Base-by-base conservation (phyloP, 2,797 vertebrate species). In the Acanthurus leucopareius region DNA sequence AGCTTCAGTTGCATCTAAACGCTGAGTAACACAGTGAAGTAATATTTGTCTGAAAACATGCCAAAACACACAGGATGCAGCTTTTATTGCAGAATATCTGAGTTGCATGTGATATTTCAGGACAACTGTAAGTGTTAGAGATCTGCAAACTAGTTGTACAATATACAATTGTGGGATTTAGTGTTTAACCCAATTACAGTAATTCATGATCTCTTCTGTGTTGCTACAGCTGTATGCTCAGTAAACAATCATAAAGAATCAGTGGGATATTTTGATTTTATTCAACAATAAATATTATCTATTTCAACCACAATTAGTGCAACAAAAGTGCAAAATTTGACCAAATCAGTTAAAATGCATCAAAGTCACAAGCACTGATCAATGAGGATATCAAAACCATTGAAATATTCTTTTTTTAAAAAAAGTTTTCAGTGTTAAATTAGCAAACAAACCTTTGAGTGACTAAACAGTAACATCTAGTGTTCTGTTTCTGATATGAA, bases 251-350 rank as follows among this genome's bases (percentile, higher is more conserved):
- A n/a, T 56, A 83, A 42, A 38, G 7, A 75, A 48, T 56, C 3
- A 75, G 61, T 47, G 16, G 5, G 10, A 35, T 13, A 15, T 57
- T 75, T 52, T 74, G 0, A 13, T 19, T 90, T 85, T 82, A 87
- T 84, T 90, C 59, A 68, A 57, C 49, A 80, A 86, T 76, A 85
- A 83, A 86, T 79, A 75, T 45, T 9, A 57, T 66, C 32, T 52
- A 38, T 35, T 42, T 75, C 4, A 22, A 77, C 10, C 20, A 44
- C 20, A 40, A 25, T 62, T 69, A 53, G 63, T 75, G 45, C 48
- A 83, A 52, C 16, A 6, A 25, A 5, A 8, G 58, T 80, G 70
- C 75, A 78, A 82, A 70, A 68, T 49, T 44, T 68, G 7, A 77
- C 73, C 25, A 58, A 51, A 75, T 58, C 2, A 54, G 20, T 52